Base-by-base conservation (phyloP, 2,113 vertebrate species). In the Catagonus wagneri region DNA sequence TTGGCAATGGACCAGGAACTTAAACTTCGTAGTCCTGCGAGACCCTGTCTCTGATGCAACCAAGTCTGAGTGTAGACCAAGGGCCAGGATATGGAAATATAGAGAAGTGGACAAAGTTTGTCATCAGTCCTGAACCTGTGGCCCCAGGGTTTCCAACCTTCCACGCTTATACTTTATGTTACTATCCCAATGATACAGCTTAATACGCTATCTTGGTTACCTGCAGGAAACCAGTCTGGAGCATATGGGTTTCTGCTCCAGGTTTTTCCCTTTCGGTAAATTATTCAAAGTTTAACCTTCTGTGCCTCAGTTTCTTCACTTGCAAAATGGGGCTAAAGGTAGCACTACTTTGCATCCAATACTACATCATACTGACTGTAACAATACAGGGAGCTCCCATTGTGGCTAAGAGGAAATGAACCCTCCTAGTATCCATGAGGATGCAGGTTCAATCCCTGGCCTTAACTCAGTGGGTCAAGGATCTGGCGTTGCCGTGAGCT, bases 1-100 rank as follows among this genome's bases (percentile, higher is more conserved):
- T 13, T 97, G 95, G 92, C 94, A 66, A 27, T 56, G 29, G 16
- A 83, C 22, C 68, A 93, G 56, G 12, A 19, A 86, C 60, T 86
- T 72, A 92, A 94, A 29, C 22, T 27, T 7, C 25, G 17, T 1
- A 58, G 32, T 90, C 94, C 75, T 74, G 14, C 34, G 84, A 78
- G 91, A 71, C 54, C 1, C 25, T 61, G 54, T 68, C 88, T 86
- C 93, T 60, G 15, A 89, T 50, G 79, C 11, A 2, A 17, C 22
- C 32, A 29, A 12, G 16, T 54, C 79, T 23, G 34, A 60, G 65
- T 7, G 16, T 89, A 89, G 84, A 50, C 89, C 61, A 65, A 29
- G n/a, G 15, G 60, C 54, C 74, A 87, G 44, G 9, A 14, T 8
- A 1, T 56, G 9, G 16, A 65, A 17, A 86, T 3, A 50, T 0